These are phyloP conservation scores for Drosophila miranda DNA, from an alignment of 1,140 invertebrate genomes.

Conservation along the genomic window DNA sequence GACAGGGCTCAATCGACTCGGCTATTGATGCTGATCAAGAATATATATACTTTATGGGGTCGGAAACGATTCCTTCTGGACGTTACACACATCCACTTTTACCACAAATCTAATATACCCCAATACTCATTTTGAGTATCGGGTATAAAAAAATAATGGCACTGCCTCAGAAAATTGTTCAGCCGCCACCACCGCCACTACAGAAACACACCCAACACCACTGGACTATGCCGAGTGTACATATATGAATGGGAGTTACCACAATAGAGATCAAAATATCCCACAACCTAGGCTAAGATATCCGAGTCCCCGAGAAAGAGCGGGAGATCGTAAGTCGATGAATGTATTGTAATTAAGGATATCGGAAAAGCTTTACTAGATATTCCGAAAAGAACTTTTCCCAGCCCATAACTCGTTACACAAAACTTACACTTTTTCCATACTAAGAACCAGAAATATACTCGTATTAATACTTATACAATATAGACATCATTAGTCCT, in stretches of 20 bases:
- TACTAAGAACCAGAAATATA: constrained; percentile 27
- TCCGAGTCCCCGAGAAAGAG: no score
- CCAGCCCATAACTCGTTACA: constrained; percentile 25
- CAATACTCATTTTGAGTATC: no score
- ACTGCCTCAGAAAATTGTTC: constrained; percentile 41
- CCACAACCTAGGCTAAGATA: background rate
- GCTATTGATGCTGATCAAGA: no score
- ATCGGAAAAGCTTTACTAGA: constrained; percentile 64
- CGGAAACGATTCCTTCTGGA: no score
- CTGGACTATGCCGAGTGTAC: constrained; percentile 8
- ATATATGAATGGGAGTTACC: constrained; percentile 6
- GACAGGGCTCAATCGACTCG: no score
- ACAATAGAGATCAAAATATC: constrained; percentile 29
- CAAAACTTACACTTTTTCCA: constrained; percentile 40
- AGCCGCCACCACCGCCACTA: background rate
- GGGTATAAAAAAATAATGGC: constrained; percentile 39
- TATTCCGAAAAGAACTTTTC: constrained; percentile 46
- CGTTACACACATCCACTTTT: no score
- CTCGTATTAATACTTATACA: constrained; percentile 27
- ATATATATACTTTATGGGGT: no score
- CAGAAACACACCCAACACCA: background rate
- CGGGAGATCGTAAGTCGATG: constrained; percentile 22
- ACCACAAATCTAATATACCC: no score
- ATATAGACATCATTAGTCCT: constrained; percentile 64
- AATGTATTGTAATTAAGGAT: constrained; percentile 18